Base-by-base conservation (phyloP, 2,113 vertebrate genomes). In the Talpa occidentalis region DNA sequence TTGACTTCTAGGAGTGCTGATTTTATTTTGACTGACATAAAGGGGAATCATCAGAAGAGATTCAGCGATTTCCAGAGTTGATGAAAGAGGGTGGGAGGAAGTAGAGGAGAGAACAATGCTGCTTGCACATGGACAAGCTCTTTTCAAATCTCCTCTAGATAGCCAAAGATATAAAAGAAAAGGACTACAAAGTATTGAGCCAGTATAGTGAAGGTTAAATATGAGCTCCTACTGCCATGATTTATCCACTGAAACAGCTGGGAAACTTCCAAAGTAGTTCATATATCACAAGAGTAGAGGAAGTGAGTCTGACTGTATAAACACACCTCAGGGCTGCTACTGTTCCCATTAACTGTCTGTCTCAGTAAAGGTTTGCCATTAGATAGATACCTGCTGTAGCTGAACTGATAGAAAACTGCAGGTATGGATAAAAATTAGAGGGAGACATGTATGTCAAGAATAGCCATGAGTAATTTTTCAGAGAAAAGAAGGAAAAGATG, bases 291-390 rank as follows among this genome's bases (percentile, higher is more conserved):
- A 97, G 94, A 95, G 87, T 1, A 1, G 96, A 97, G 98, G 96
- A 97, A 98, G 96, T 1, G 0, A 97, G 97, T 95, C 84, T 42
- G 82, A 95, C 97, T 98, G 40, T 88, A 97, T 85, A 98, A 98
- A 98, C 98, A 98, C 96, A 98, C 97, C 98, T 98, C 95, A 0
- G 98, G 98, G 97, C 91, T 90, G 98, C 98, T 97, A 97, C 98
- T 96, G 98, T 93, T 98, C 97, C 98, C 95, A 86, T 89, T 97
- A 95, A 97, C 95, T 2, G 89, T 96, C 97, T 90, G 94, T 90
- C 87, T 91, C 93, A 14, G 1, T 40, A 94, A 95, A 97, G 95
- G 94, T 91, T 97, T 96, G 96, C 97, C 78, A 92, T 82, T 86
- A 97, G 98, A 92, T 93, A 97, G 97, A 77, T 88, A 93, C 97